phyloP scores from a whole-genome alignment of 2,113 vertebrate species.

The Raphicerus campestris region DNA sequence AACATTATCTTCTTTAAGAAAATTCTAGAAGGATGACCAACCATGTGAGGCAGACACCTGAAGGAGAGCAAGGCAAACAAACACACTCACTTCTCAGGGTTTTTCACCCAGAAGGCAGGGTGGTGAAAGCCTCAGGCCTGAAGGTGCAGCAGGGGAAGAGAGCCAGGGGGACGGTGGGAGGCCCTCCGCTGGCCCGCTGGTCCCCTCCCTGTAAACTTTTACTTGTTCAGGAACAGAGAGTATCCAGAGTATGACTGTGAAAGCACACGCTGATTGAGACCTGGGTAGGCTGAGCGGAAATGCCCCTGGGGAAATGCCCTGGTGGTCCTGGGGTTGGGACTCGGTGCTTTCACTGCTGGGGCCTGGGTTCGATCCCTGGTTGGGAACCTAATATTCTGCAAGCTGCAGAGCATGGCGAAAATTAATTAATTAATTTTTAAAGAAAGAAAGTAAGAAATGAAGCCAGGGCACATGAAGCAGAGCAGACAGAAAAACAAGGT shows the following conservation, averaged over 20 bases:
- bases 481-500: neutral
- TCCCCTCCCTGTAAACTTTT: neutral
- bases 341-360: neutral
- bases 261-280: neutral
- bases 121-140: neutral
- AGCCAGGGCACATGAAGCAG: neutral
- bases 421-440: neutral
- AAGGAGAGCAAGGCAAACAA: neutral
- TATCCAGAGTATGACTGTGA: neutral
- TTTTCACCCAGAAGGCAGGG: neutral
- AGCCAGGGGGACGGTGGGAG: too few species aligned
- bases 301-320: neutral
- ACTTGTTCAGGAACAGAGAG: neutral
- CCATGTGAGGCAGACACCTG: too few species aligned
- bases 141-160: neutral
- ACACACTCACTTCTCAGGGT: neutral
- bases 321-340: neutral
- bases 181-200: neutral
- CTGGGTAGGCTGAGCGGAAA: neutral
- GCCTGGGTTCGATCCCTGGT: neutral
- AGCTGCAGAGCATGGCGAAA: neutral
- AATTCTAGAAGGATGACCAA: neutral
- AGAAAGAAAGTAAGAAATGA: neutral
- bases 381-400: neutral
- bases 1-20: neutral